A percentile compares a stretch with the other conserved stretches of the same genome.
These are phyloP conservation scores for Sussaba pulchella DNA, from an alignment of 2,888 invertebrate species.

Conservation along the genomic window DNA sequence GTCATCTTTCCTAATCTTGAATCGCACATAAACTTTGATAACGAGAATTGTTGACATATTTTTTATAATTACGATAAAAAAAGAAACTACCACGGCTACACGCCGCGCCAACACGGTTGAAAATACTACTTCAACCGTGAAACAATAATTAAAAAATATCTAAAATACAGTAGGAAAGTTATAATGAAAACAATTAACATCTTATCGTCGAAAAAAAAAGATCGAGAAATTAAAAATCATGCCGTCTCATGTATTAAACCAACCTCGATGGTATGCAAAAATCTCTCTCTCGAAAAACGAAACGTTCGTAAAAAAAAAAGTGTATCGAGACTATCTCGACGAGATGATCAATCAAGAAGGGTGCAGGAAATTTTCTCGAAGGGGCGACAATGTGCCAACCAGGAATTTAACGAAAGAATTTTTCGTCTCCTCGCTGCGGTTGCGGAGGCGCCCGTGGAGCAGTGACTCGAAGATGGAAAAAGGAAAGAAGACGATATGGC, in stretches of 20 bases:
- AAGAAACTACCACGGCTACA: too few species aligned
- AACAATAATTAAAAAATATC: too few species aligned
- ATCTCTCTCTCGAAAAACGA: conserved; percentile 42
- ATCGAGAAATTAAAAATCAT: background rate
- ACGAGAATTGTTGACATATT: too few species aligned
- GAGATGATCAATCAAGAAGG: conserved; percentile 64
- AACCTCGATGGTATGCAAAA: conserved; percentile 37
- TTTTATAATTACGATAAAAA: too few species aligned
- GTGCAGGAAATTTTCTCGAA: conserved; percentile 51
- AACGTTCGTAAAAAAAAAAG: conserved; percentile 43
- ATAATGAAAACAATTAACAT: too few species aligned
- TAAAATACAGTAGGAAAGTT: too few species aligned
- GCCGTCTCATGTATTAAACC: conserved; percentile 3
- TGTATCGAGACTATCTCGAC: conserved; percentile 60
- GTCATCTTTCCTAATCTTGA: too few species aligned
- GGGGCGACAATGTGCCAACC: conserved; percentile 52
- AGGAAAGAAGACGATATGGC: conserved; percentile 49
- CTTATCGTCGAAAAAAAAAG: too few species aligned
- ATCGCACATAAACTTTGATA: too few species aligned
- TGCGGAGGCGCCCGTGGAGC: too few species aligned
- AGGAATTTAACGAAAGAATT: conserved; percentile 75
- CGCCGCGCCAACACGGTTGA: too few species aligned
- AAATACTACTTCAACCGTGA: too few species aligned
- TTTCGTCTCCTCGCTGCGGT: conserved; percentile 65
- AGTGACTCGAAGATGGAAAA: conserved; percentile 52